A percentile compares a stretch with the other conserved stretches of the same genome.
Evolutionary conservation across 2,888 invertebrate genomes (phyloP).

Genomic region (Dasysyrphus tricinctus): DNA sequence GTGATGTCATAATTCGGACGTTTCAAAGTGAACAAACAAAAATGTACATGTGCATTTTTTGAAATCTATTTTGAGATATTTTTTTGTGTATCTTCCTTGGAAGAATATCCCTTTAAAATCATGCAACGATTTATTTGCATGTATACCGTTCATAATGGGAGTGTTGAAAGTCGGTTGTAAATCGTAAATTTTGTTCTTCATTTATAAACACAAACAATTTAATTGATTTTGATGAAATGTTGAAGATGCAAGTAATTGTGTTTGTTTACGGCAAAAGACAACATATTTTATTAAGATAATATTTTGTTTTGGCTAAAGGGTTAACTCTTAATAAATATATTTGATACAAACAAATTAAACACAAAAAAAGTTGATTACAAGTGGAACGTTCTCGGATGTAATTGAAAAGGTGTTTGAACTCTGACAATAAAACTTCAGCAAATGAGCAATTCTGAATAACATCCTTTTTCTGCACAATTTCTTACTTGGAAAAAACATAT

Average conservation of each 20-base stretch:
- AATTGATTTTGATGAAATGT: conserved; percentile 26
- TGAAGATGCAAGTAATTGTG: neutral
- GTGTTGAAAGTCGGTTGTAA: conserved; percentile 43
- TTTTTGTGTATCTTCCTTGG: neutral
- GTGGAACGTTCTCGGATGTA: neutral
- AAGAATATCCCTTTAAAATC: conserved; percentile 12
- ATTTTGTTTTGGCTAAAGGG: neutral
- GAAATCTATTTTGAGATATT: conserved; percentile 20
- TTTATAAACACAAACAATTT: conserved; percentile 4
- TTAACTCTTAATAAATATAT: conserved; percentile 6
- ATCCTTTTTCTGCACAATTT: no score
- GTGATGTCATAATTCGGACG: conserved; percentile 68
- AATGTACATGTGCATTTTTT: conserved; percentile 37
- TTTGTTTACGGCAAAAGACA: conserved; percentile 2
- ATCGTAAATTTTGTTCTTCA: conserved; percentile 17
- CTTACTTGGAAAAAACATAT: no score
- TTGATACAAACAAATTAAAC: neutral
- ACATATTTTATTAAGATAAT: conserved; percentile 1
- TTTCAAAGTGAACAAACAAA: conserved; percentile 49
- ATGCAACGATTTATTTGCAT: conserved; percentile 6
- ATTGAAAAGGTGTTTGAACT: neutral
- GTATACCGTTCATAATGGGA: neutral
- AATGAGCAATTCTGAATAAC: no score
- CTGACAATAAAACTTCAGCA: no score
- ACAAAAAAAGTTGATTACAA: neutral